Conservation (phyloP, 2,888 invertebrate genomes). For the Gryllus longicercus region DNA sequence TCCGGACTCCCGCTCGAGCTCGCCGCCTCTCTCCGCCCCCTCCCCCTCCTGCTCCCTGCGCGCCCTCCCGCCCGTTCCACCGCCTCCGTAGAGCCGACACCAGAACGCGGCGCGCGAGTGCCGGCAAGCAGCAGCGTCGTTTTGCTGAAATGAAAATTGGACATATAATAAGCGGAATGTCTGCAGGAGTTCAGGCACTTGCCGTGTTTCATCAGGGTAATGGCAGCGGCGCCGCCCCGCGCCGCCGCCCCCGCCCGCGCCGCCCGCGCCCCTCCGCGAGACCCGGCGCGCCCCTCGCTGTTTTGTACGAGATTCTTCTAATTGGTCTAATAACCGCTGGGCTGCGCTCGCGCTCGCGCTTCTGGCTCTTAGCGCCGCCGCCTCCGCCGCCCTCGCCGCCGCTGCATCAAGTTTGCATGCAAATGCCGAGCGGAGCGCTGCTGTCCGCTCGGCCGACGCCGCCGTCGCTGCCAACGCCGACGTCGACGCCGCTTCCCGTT, state of each 20-base stretch:
- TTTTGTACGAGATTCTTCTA: constrained; percentile 22
- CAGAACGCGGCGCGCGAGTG: background rate
- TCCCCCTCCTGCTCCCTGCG: background rate
- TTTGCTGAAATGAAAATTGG: constrained; percentile 9
- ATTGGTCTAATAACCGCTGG: constrained; percentile 21
- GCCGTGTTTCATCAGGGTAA: constrained; percentile 17
- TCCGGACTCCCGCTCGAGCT: too few relatives aligned
- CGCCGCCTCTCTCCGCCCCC: background rate
- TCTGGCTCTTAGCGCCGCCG: background rate
- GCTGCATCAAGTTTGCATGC: constrained; percentile 19
- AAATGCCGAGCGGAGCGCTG: background rate
- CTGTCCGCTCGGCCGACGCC: background rate
- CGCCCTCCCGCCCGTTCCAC: too few relatives aligned
- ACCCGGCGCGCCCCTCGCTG: background rate
- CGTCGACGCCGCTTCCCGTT: background rate
- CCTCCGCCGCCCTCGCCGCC: background rate
- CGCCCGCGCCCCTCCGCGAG: background rate
- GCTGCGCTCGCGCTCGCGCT: background rate
- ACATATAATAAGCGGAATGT: constrained; percentile 10
- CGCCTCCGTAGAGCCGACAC: background rate
- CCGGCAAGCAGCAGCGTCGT: background rate
- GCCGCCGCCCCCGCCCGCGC: background rate
- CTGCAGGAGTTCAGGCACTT: constrained; percentile 2
- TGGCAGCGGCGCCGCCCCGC: background rate
- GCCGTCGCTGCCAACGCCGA: background rate